Evolutionary conservation across 2,797 vertebrate genomes (phyloP), one percentile per base, ranked within the genome.

Genomic region (Darevskia nairensis): DNA sequence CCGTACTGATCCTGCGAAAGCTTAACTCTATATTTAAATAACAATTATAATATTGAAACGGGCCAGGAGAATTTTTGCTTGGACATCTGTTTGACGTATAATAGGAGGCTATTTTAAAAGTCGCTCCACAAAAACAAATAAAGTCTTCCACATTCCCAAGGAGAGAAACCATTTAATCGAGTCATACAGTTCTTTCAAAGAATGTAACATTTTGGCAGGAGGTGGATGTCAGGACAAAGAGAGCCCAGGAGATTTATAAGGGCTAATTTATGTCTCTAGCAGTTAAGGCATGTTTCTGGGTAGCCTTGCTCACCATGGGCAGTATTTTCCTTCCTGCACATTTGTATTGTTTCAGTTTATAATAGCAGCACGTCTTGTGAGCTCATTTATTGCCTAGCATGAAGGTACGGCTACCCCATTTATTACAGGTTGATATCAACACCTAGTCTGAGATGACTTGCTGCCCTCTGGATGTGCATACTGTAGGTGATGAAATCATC

Each of bases 71-170:
- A 94, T 98, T 85, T 98, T 98, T 98, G 97, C 97, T 97, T 96
- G 96, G 95, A 98, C 98, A 99, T 99, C 98, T 99, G 98, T 97
- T 98, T 95, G 97, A 98, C 93, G 97, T 98, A 98, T 97, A 98
- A 98, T 87, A 93, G 89, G 94, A 97, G 96, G 98, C 97, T 97
- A 97, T 98, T 97, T 98, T 95, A 97, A 85, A 98, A 98, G 97
- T 97, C 95, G 97, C 96, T 97, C 97, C 98, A 97, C 96, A 97
- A 97, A 95, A 97, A 97, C 92, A 97, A 97, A 98, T 95, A 96
- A 96, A 97, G 95, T 91, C 95, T 96, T 97, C 97, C 96, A 96
- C 94, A 94, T 96, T 97, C 95, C 95, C 92, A 94, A 91, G 92
- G 96, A 97, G 95, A 97, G 96, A 97, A 96, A 95, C 93, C 93